Percentiles rank a stretch among this genome's conserved stretches.
Conservation (phyloP, 2,113 vertebrate genomes). For the Apus apus region DNA sequence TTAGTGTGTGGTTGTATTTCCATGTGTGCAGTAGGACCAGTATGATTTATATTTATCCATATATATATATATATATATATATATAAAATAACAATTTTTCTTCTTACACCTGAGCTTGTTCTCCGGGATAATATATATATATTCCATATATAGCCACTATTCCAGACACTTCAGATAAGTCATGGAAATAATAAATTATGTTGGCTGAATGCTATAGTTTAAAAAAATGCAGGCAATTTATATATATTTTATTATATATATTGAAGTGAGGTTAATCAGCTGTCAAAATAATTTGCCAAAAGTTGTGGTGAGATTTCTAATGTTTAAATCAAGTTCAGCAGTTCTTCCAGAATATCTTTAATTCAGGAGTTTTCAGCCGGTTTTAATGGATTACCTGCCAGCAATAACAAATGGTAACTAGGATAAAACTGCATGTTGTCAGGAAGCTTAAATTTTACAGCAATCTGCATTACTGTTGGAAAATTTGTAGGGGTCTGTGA, state of each 20-base stretch:
- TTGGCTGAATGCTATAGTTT: not conserved
- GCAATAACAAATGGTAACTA: slow-evolving; percentile 37
- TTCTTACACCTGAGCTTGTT: not conserved
- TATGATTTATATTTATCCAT: not conserved
- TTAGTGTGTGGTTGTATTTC: not conserved
- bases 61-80: not conserved
- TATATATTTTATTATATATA: not conserved
- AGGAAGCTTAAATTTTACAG: slow-evolving; percentile 38
- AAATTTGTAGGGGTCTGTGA: not conserved
- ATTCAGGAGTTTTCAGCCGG: not conserved
- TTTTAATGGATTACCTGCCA: slow-evolving; percentile 53
- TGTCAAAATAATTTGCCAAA: slow-evolving; percentile 22
- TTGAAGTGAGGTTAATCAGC: not conserved
- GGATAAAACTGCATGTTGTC: slow-evolving; percentile 32
- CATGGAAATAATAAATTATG: not conserved
- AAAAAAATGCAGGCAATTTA: not conserved
- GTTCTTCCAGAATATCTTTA: slow-evolving; percentile 24
- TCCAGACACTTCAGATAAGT: not conserved
- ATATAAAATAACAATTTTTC: not conserved
- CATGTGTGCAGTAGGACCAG: not conserved
- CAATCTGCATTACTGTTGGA: not conserved
- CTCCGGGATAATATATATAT: not conserved
- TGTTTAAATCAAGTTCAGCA: slow-evolving; percentile 12
- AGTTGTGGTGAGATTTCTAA: not conserved
- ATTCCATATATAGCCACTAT: not conserved